These are phyloP conservation scores for Trichonephila inaurata DNA, from an alignment of 1,140 invertebrate genomes.

Conservation along the genomic window DNA sequence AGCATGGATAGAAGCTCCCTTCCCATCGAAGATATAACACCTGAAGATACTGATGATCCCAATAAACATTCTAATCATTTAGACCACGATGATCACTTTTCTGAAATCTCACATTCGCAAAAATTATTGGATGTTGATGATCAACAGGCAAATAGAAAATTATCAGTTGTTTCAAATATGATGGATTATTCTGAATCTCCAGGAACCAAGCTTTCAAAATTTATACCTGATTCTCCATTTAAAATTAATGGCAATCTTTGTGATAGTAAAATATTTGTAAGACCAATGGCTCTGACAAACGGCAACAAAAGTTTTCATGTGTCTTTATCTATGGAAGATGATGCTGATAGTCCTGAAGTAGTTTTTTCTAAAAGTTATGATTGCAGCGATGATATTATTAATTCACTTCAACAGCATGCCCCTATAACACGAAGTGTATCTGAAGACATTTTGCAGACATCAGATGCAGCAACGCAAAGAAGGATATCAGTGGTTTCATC, in stretches of 20 bases:
- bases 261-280: slow-evolving; percentile 71
- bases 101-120: background rate
- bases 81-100: slow-evolving; percentile 5
- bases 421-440: slow-evolving; percentile 55
- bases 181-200: slow-evolving; percentile 56
- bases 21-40: background rate
- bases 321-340: slow-evolving; percentile 63
- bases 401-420: slow-evolving; percentile 40
- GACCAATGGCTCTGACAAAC: background rate
- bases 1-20: background rate
- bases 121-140: slow-evolving; percentile 37
- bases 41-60: slow-evolving; percentile 61
- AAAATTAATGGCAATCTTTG: slow-evolving; percentile 58
- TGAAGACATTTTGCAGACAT: slow-evolving; percentile 48
- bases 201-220: slow-evolving; percentile 65
- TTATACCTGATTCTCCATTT: slow-evolving; percentile 57
- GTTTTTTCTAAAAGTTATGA: slow-evolving; percentile 69
- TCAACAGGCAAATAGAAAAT: background rate
- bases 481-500: slow-evolving; percentile 64
- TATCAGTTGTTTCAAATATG: slow-evolving; percentile 4
- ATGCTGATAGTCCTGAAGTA: slow-evolving; percentile 33
- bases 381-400: slow-evolving; percentile 53
- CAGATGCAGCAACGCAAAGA: background rate
- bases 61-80: slow-evolving; percentile 52
- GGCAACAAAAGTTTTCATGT: slow-evolving; percentile 59